A percentile compares a stretch with the other conserved stretches of the same genome.
These are phyloP conservation scores for Mongoloraphidia duomilia DNA, from an alignment of 2,888 invertebrate species.

Conservation along the genomic window DNA sequence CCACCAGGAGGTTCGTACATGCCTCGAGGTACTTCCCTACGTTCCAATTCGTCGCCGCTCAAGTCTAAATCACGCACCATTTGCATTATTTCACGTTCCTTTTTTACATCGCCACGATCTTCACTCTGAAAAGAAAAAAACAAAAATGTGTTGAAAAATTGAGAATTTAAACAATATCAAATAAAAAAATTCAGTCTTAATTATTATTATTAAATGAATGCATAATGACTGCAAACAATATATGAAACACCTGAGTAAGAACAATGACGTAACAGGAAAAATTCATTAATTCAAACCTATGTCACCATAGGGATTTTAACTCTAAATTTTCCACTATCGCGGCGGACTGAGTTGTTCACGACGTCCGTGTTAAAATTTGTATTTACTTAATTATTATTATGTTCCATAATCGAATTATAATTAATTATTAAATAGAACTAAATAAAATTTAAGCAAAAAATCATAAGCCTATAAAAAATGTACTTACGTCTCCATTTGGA, in stretches of 20 bases:
- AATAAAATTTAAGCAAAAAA: too few relatives aligned
- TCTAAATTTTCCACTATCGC: too few relatives aligned
- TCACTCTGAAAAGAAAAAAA: conserved; percentile 35
- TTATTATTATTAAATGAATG: too few relatives aligned
- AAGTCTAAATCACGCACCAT: conserved; percentile 82
- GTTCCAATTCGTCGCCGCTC: conserved; percentile 59
- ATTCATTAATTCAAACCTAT: too few relatives aligned
- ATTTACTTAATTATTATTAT: neutral
- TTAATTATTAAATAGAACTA: neutral
- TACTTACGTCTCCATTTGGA: conserved; percentile 23
- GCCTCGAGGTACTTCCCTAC: conserved; percentile 47
- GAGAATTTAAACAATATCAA: neutral
- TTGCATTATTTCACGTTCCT: conserved; percentile 84
- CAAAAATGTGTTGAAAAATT: neutral
- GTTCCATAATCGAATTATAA: neutral
- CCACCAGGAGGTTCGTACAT: conserved; percentile 36
- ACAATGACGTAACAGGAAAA: too few relatives aligned
- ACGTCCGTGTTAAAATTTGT: too few relatives aligned
- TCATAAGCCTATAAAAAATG: too few relatives aligned
- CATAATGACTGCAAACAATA: neutral
- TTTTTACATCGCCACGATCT: conserved; percentile 63
- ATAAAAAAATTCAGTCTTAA: neutral
- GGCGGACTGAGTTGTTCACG: too few relatives aligned
- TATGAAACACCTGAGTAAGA: neutral
- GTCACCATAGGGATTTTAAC: too few relatives aligned